Base-by-base conservation (phyloP, 2,113 vertebrate genomes). In the Nibea coibor region DNA sequence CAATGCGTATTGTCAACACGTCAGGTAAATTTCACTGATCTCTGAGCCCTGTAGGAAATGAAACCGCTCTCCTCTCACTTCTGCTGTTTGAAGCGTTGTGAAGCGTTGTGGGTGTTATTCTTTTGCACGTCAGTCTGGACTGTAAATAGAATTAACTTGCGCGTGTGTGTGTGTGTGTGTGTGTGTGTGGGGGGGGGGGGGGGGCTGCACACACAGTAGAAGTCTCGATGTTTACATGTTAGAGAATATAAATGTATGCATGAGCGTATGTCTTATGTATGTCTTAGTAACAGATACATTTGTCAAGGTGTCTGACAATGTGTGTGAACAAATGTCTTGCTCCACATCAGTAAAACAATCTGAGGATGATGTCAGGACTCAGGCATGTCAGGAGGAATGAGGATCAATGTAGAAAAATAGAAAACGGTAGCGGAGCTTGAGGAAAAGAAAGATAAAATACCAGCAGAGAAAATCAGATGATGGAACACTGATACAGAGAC, bases 381-480 rank as follows among this genome's bases (percentile, higher is more conserved):
- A 57, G 80, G 57, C 59, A 7, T 58, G 35, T 68, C 50, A 31
- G 28, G 53, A 78, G 72, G 67, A 83, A 75, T 64, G 66, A 26
- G 19, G 48, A 75, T 72, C 39, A 45, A 72, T 17, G 2, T 45
- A 39, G 14, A 58, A 45, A 63, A 26, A 72, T 20, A 48, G 16
- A 45, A 22, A 75, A 45, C 56, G 24, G 50, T 19, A 26, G 59
- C 45, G n/a, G 63, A 35, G n/a, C 8, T 39, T 17, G 16, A 53
- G 15, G 53, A 4, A n/a, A n/a, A 63, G 45, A 70, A 51, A 69
- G 24, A 56, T 3, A 6, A 28, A 63, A 67, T 8, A 62, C 5
- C 39, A 80, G 54, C 43, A 71, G 2, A 26, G 17, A n/a, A 75
- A 66, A 77, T 48, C 50, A 42, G 43, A 58, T 28, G 48, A 48